These are phyloP conservation scores for Xenopus laevis DNA, from an alignment of 2,113 vertebrate genomes.

Conservation along the genomic window DNA sequence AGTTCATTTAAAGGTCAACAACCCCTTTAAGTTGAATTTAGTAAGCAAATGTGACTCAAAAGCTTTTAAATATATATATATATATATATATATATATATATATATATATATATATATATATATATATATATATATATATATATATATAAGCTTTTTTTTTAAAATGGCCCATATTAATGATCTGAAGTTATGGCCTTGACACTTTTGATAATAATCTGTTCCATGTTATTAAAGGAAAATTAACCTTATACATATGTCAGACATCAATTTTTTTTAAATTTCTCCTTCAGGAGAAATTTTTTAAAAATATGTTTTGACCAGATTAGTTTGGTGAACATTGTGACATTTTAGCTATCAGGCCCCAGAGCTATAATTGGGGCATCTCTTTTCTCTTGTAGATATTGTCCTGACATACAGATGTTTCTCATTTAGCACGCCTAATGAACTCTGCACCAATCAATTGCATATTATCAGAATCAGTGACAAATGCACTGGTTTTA, in stretches of 20 bases:
- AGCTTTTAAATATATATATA: no score
- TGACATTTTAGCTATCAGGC: conserved; percentile 31
- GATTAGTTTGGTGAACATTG: conserved; percentile 1
- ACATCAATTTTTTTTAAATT: background rate
- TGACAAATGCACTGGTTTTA: no score
- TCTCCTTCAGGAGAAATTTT: conserved; percentile 9
- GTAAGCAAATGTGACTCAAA: no score
- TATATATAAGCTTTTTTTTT: no score
- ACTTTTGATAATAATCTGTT: background rate
- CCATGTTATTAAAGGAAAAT: conserved; percentile 4
- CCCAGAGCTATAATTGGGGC: conserved; percentile 21
- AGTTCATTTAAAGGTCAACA: no score
- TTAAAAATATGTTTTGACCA: conserved; percentile 18
- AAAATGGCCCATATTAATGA: no score
- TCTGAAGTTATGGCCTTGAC: no score
- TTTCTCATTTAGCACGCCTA: conserved; percentile 3
- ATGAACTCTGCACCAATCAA: background rate
- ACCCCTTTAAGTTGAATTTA: no score
- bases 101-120: no score
- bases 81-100: no score
- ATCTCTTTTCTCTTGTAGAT: background rate
- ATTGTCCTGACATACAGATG: background rate
- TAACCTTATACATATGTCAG: conserved; percentile 11
- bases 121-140: no score
- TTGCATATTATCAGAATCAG: no score